phyloP scores from a whole-genome alignment of 2,113 vertebrate genomes.

The Parotia lawesii region DNA sequence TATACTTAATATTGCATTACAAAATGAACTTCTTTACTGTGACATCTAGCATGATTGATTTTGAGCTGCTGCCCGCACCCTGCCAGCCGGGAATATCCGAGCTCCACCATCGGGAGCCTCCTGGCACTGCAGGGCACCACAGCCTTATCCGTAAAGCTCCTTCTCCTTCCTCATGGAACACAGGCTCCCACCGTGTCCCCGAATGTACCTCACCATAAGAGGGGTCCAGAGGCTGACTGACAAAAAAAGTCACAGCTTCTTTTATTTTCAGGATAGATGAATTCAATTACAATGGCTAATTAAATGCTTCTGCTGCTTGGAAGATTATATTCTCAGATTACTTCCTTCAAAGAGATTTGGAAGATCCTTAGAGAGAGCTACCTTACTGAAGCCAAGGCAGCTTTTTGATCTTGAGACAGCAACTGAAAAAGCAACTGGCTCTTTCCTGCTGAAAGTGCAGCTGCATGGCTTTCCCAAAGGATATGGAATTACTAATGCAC shows the following conservation, averaged over 20 bases:
- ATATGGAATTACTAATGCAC: neutral
- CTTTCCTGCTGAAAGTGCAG: neutral
- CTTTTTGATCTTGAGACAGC: neutral
- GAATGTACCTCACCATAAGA: neutral
- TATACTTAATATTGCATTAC: neutral
- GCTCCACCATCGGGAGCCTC: neutral
- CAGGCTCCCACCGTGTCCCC: neutral
- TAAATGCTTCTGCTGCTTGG: neutral
- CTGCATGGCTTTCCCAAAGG: neutral
- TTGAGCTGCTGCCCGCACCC: neutral
- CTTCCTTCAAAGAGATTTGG: neutral
- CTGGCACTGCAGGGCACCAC: neutral
- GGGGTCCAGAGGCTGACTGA: neutral
- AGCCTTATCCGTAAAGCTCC: rapidly evolving
- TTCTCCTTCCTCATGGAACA: neutral
- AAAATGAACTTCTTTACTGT: neutral
- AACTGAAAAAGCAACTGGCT: neutral
- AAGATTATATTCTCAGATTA: neutral
- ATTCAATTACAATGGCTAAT: neutral
- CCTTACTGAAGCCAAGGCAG: neutral
- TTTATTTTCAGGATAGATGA: neutral
- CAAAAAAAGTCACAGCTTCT: neutral
- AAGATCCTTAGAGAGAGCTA: neutral
- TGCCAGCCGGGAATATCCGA: rapidly evolving
- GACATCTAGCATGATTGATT: neutral